Percentiles rank a stretch among this genome's conserved stretches.
Conservation (phyloP, 2,113 vertebrate species). For the Pseudopodoces humilis region DNA sequence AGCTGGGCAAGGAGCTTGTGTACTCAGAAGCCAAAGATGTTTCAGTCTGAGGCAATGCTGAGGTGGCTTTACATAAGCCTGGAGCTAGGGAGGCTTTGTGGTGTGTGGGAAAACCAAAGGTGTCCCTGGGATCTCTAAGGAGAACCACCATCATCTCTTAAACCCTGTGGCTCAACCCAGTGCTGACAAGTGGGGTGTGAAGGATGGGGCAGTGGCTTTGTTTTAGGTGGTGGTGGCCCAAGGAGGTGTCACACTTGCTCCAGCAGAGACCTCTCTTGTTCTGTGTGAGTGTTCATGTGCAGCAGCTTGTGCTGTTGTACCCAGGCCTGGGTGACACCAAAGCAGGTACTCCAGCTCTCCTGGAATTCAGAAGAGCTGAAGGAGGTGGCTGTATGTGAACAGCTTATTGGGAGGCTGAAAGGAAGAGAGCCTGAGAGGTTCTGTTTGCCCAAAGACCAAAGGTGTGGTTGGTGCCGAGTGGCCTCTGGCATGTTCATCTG, state of each 20-base stretch:
- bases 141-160: too few relatives aligned
- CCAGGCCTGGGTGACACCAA: too few relatives aligned
- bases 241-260: rapidly evolving
- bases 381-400: not conserved
- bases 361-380: not conserved
- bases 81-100: not conserved
- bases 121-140: not conserved
- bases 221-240: not conserved
- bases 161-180: rapidly evolving
- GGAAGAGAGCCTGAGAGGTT: not conserved
- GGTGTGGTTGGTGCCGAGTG: rapidly evolving
- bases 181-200: rapidly evolving
- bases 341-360: not conserved
- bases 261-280: not conserved
- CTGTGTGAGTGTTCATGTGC: not conserved
- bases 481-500: not conserved
- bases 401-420: not conserved
- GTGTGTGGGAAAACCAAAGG: not conserved
- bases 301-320: not conserved
- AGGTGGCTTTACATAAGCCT: not conserved
- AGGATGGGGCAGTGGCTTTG: not conserved
- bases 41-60: not conserved
- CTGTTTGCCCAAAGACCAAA: not conserved
- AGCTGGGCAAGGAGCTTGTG: not conserved
- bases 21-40: not conserved